phyloP scores from a whole-genome alignment of 1,140 invertebrate genomes.

The Scaptodrosophila lebanonensis region DNA sequence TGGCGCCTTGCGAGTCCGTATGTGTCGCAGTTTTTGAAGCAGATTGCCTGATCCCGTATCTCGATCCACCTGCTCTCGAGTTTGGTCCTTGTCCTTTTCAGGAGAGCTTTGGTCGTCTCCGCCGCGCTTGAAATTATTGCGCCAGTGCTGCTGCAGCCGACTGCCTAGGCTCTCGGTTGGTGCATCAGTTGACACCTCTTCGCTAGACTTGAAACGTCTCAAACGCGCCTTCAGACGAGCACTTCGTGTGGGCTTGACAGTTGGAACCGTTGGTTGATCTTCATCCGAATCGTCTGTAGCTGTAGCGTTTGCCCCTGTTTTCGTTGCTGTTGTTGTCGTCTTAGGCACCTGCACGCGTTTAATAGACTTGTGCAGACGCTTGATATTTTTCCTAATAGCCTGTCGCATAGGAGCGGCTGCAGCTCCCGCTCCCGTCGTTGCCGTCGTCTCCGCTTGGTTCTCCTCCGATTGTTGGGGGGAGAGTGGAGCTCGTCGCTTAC shows the following conservation, averaged over 20 bases:
- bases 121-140: conserved; percentile 42
- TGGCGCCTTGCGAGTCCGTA: neutral
- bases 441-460: neutral
- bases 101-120: neutral
- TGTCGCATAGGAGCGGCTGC: conserved; percentile 13
- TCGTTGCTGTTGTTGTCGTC: neutral
- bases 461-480: conserved; percentile 17
- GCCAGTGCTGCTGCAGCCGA: conserved; percentile 50
- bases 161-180: neutral
- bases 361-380: conserved; percentile 53
- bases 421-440: neutral
- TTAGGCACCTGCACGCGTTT: conserved; percentile 37
- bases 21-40: conserved; percentile 18
- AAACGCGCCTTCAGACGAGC: conserved; percentile 32
- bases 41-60: conserved; percentile 6
- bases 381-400: conserved; percentile 45
- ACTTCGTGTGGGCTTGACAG: neutral
- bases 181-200: conserved; percentile 13
- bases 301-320: too few species aligned
- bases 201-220: conserved; percentile 38
- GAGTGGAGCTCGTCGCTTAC: neutral
- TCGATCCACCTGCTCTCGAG: neutral
- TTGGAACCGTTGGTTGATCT: neutral
- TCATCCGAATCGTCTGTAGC: conserved; percentile 25
- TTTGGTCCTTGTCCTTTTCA: too few species aligned